Evolutionary conservation across 2,888 invertebrate genomes (phyloP), one percentile per base, ranked within the genome.

Genomic region (Artemia sinica): DNA sequence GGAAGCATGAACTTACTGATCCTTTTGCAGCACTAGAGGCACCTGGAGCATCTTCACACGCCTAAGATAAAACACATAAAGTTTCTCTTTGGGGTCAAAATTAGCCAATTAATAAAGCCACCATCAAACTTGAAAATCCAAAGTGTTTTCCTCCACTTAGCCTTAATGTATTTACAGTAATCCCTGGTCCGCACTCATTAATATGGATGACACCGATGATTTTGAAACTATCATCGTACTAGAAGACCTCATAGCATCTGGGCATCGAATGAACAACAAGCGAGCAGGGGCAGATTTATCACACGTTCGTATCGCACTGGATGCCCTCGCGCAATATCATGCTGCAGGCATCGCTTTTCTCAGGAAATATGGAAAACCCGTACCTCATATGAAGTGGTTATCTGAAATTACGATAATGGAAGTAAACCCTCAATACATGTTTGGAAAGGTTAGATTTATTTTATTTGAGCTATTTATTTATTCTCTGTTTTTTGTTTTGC

Each of bases 201-300:
- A 50, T n/a, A 66, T 68, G 28, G 49, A 49, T 14, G 66, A 66
- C n/a, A 65, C 49, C n/a, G 69, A 69, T 48, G 67, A 52, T 18
- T 50, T 18, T 9, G 67, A 52, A 9, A 69, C 69, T 48, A 50
- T 58, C 41, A 48, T 69, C 13, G 18, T 69, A 7, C 51, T 68
- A 13, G 70, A 70, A 41, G 58, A 70, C 66, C 68, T 68, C 13
- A 28, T 63, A 51, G 8, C 28, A 13, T 28, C 41, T 11, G 70
- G 70, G 10, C 66, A 66, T 41, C 49, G 14, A 50, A 69, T 68
- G 68, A 48, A 67, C 49, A 68, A 70, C 51, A 70, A 70, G 66
- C 28, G n/a, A 18, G 51, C 10, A 28, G 70, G 70, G 8, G 58
- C 66, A n/a, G 70, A 70, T 52, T 66, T 52, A 12, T 18, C 13